phyloP scores from a whole-genome alignment of 2,113 vertebrate species.

The Gallinago media region DNA sequence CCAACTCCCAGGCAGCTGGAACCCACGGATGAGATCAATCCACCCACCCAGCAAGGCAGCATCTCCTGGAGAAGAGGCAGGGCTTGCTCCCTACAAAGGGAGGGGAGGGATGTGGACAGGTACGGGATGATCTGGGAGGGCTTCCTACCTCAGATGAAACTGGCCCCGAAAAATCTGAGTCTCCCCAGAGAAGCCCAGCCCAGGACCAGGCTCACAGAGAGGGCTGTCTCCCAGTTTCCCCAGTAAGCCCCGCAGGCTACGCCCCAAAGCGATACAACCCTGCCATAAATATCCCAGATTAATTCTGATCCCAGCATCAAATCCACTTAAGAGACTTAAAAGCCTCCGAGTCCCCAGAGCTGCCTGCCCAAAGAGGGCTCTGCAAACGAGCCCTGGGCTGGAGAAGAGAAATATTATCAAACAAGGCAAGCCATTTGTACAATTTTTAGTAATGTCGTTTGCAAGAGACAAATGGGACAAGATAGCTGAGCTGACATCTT shows the following conservation, averaged over 20 bases:
- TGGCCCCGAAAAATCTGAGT: background rate
- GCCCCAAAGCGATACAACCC: conserved; percentile 58
- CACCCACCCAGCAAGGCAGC: fast-evolving
- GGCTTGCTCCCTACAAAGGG: background rate
- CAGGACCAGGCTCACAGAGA: background rate
- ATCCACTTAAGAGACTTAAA: conserved; percentile 78
- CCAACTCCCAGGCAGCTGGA: background rate
- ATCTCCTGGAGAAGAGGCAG: background rate
- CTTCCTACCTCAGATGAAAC: background rate
- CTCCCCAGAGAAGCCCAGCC: background rate
- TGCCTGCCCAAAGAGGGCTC: conserved; percentile 36
- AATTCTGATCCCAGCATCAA: conserved; percentile 75
- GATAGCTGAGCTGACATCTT: background rate
- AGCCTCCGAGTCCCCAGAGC: conserved; percentile 49
- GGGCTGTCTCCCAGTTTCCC: background rate
- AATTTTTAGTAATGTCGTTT: conserved; percentile 46
- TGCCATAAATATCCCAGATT: conserved; percentile 81
- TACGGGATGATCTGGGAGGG: fast-evolving
- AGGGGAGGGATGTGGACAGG: fast-evolving
- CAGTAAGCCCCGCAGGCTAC: conserved; percentile 9
- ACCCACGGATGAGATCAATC: fast-evolving
- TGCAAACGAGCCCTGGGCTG: conserved; percentile 35
- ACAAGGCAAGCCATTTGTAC: conserved; percentile 53
- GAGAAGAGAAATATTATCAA: conserved; percentile 24
- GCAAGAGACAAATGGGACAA: conserved; percentile 34